Evolutionary conservation across 2,113 vertebrate species (phyloP).

Genomic region (Athene cunicularia): DNA sequence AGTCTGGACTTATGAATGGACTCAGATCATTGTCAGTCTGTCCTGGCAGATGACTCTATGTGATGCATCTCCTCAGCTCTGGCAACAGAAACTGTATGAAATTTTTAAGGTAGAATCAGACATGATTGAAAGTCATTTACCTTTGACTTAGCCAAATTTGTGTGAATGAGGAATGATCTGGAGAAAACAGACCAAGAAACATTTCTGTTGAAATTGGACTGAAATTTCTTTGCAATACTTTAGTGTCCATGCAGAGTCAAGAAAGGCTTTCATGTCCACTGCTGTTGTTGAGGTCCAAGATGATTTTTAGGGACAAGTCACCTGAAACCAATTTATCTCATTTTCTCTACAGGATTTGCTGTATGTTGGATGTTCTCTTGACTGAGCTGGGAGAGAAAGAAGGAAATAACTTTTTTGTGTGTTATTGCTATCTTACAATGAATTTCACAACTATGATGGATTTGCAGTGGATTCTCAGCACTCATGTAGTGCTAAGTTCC

Average conservation of each 20-base stretch:
- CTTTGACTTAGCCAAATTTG: neutral
- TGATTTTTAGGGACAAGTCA: neutral
- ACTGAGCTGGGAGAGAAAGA: neutral
- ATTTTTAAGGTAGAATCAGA: neutral
- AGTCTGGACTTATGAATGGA: neutral
- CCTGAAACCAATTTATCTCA: neutral
- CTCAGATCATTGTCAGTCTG: neutral
- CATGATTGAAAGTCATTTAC: neutral
- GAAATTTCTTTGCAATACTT: neutral
- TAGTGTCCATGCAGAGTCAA: neutral
- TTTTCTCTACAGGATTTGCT: neutral
- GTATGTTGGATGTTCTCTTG: neutral
- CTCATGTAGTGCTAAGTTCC: neutral
- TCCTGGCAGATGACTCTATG: neutral
- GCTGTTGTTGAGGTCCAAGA: neutral
- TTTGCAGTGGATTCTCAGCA: neutral
- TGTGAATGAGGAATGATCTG: neutral
- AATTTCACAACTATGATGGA: neutral
- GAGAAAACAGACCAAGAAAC: neutral
- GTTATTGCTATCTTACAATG: neutral
- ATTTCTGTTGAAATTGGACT: neutral
- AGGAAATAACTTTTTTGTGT: neutral
- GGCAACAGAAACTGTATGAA: neutral
- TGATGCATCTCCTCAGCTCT: neutral
- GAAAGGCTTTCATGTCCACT: neutral